Percentiles rank a stretch among this genome's conserved stretches.
These are phyloP conservation scores for Lindbergichthys nudifrons DNA, from an alignment of 2,797 vertebrate genomes.

Conservation along the genomic window DNA sequence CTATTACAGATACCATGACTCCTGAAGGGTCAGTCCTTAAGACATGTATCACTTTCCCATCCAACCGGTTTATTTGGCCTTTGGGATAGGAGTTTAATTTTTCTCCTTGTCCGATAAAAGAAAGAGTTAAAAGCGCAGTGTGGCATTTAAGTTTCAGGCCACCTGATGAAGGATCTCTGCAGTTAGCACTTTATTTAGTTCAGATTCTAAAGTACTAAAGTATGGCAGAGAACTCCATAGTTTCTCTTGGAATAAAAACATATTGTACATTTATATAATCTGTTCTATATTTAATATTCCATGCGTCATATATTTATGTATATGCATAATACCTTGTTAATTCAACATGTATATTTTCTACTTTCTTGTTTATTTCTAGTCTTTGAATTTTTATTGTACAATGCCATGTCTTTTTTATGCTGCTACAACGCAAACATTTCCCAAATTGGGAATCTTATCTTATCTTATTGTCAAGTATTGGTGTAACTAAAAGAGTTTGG, in stretches of 20 bases:
- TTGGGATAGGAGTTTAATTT: slow-evolving; percentile 2
- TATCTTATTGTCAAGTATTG: not conserved
- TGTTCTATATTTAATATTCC: no score
- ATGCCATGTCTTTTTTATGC: no score
- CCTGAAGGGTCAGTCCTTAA: slow-evolving; percentile 42
- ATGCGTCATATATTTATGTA: no score
- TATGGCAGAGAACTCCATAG: no score
- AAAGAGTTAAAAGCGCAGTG: slow-evolving; percentile 5
- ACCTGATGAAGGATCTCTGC: slow-evolving; percentile 24
- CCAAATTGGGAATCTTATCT: no score
- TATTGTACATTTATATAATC: no score
- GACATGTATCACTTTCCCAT: slow-evolving; percentile 45
- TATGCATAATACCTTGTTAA: no score
- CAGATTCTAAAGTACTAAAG: not conserved
- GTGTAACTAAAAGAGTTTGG: not conserved
- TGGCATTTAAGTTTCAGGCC: slow-evolving; percentile 7
- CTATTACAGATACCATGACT: slow-evolving; percentile 57
- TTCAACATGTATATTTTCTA: no score
- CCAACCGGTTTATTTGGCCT: slow-evolving; percentile 29
- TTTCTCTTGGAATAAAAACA: no score
- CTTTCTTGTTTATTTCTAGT: no score
- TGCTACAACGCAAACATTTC: no score
- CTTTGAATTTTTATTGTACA: no score
- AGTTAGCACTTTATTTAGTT: not conserved
- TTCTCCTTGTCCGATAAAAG: slow-evolving; percentile 22